phyloP scores from a whole-genome alignment of 2,113 vertebrate species.

The Thamnaconus septentrionalis region DNA sequence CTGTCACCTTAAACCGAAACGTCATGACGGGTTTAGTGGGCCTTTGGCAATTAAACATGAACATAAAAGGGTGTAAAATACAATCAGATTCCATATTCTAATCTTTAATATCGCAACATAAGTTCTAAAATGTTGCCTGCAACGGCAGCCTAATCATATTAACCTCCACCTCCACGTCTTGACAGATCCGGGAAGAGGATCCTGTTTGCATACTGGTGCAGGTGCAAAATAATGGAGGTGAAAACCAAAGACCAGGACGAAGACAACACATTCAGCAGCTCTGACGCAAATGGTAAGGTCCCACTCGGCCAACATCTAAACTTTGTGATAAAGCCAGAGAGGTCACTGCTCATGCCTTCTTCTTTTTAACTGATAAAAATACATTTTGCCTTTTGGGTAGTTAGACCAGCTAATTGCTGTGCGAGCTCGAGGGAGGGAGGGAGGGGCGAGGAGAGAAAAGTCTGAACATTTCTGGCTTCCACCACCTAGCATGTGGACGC shows the following conservation, averaged over 20 bases:
- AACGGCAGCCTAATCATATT: not conserved
- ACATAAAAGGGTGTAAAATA: too few species aligned
- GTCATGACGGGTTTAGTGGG: too few species aligned
- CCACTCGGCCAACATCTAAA: not conserved
- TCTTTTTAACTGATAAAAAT: too few species aligned
- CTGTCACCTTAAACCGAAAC: too few species aligned
- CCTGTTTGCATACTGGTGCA: slow-evolving; percentile 64
- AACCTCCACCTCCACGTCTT: too few species aligned
- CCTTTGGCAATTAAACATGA: too few species aligned
- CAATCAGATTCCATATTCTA: too few species aligned
- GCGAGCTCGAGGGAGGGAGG: too few species aligned
- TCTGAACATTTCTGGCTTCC: slow-evolving; percentile 38
- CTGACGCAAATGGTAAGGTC: slow-evolving; percentile 91
- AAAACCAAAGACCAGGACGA: slow-evolving; percentile 88
- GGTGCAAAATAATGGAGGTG: slow-evolving; percentile 88
- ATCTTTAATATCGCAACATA: too few species aligned
- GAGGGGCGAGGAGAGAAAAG: not conserved
- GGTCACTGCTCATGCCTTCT: too few species aligned
- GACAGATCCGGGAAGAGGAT: slow-evolving; percentile 60
- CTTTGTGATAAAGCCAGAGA: not conserved
- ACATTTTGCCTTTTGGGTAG: not conserved
- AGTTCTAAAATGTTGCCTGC: too few species aligned
- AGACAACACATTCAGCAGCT: slow-evolving; percentile 90
- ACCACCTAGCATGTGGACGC: slow-evolving; percentile 46
- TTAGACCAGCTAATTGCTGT: slow-evolving; percentile 5